Conservation (phyloP, 2,113 vertebrate species). For the Prochilodus magdalenae region DNA sequence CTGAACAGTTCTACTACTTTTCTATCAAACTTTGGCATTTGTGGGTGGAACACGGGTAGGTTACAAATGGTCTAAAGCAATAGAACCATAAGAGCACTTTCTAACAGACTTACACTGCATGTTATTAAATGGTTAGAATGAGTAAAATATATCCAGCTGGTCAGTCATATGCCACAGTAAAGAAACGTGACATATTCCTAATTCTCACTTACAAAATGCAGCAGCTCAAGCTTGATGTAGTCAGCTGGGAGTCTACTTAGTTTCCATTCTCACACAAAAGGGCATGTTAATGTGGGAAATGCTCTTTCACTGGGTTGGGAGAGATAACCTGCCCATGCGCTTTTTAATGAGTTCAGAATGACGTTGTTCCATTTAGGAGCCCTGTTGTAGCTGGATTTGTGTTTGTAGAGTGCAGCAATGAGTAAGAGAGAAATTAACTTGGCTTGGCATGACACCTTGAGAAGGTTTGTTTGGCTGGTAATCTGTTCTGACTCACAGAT, state of each 20-base stretch:
- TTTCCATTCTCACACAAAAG: conserved; percentile 51
- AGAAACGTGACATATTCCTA: neutral
- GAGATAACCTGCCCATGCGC: conserved; percentile 26
- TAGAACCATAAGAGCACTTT: neutral
- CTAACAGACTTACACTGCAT: too few relatives aligned
- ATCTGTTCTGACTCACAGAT: neutral
- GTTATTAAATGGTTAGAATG: neutral
- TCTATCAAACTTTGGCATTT: too few relatives aligned
- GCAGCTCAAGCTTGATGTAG: conserved; percentile 36
- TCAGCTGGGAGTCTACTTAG: conserved; percentile 1
- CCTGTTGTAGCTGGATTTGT: neutral
- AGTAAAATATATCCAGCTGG: neutral
- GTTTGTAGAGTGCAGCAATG: neutral
- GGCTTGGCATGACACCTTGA: too few relatives aligned
- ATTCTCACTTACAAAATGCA: conserved; percentile 10
- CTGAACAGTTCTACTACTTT: too few relatives aligned
- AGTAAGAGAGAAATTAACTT: neutral
- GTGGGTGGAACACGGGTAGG: neutral
- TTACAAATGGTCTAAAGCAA: neutral
- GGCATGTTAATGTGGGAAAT: conserved; percentile 49
- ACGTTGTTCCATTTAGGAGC: conserved; percentile 1
- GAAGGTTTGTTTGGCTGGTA: neutral
- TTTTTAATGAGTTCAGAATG: conserved; percentile 41
- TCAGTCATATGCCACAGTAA: neutral
- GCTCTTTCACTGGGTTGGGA: conserved; percentile 19